A percentile compares a stretch with the other conserved stretches of the same genome.
Evolutionary conservation across 1,140 invertebrate genomes (phyloP).

Genomic region (Propsilocerus akamusi): DNA sequence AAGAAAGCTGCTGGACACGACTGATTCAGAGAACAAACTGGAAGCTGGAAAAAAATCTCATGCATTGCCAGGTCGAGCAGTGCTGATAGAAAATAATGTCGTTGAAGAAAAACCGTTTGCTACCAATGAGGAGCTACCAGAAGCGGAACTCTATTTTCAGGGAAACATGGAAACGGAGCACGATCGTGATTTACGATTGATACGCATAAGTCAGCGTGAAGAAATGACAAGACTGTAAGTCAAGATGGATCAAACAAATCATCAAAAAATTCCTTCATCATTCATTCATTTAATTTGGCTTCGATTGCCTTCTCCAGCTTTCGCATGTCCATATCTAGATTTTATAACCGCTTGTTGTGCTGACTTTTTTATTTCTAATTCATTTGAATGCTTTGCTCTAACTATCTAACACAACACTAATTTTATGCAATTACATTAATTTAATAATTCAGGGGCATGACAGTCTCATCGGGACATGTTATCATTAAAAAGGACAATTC

Average conservation of each 20-base stretch:
- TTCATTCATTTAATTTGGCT: too few species aligned
- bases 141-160: not conserved
- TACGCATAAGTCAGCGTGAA: not conserved
- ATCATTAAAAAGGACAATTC: slow-evolving; percentile 80
- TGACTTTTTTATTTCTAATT: slow-evolving; percentile 11
- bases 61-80: not conserved
- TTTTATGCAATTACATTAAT: not conserved
- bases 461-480: slow-evolving; percentile 85
- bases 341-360: too few species aligned
- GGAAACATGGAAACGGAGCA: not conserved
- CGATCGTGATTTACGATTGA: not conserved
- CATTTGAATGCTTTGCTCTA: slow-evolving; percentile 6
- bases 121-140: not conserved
- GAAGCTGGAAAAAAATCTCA: not conserved
- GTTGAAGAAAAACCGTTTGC: not conserved
- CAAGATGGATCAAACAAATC: not conserved
- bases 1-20: not conserved
- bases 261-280: too few species aligned
- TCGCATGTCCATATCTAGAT: too few species aligned
- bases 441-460: slow-evolving; percentile 71
- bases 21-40: not conserved
- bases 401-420: not conserved
- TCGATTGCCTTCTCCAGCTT: too few species aligned
- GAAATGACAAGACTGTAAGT: slow-evolving; percentile 2
- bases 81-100: not conserved